A percentile compares a stretch with the other conserved stretches of the same genome.
These are phyloP conservation scores for Bugulina stolonifera DNA, from an alignment of 2,888 invertebrate genomes.

Conservation along the genomic window DNA sequence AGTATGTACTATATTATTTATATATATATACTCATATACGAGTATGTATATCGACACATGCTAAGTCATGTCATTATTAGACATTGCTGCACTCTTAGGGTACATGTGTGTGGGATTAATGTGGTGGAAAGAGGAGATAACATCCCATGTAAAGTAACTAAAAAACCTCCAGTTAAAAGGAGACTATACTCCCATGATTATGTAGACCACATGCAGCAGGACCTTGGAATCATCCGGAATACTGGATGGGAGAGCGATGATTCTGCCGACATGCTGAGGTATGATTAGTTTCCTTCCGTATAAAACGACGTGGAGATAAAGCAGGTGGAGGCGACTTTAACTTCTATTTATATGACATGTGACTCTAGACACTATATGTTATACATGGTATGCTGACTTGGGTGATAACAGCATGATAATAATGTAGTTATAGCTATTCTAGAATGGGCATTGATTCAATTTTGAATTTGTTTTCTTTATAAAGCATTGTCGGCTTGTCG, in stretches of 20 bases:
- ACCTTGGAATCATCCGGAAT: not conserved
- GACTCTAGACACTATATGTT: no score
- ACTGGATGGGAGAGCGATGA: not conserved
- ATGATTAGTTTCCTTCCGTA: not conserved
- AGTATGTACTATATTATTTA: not conserved
- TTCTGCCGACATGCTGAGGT: not conserved
- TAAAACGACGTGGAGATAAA: no score
- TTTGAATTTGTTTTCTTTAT: no score
- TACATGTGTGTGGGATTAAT: not conserved
- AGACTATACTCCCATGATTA: not conserved
- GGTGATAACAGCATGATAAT: no score
- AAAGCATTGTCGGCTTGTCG: no score
- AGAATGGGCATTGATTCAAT: no score
- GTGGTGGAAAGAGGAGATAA: not conserved
- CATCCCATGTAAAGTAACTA: not conserved
- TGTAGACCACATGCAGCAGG: conserved; percentile 2
- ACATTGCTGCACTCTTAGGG: not conserved
- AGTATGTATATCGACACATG: no score
- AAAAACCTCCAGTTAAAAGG: not conserved
- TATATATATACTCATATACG: not conserved
- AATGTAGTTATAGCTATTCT: no score
- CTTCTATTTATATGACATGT: no score
- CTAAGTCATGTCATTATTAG: no score
- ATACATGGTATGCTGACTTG: no score
- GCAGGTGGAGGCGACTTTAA: no score